A percentile compares a stretch with the other conserved stretches of the same genome.
Evolutionary conservation across 2,113 vertebrate genomes (phyloP).

Genomic region (Tetrax tetrax): DNA sequence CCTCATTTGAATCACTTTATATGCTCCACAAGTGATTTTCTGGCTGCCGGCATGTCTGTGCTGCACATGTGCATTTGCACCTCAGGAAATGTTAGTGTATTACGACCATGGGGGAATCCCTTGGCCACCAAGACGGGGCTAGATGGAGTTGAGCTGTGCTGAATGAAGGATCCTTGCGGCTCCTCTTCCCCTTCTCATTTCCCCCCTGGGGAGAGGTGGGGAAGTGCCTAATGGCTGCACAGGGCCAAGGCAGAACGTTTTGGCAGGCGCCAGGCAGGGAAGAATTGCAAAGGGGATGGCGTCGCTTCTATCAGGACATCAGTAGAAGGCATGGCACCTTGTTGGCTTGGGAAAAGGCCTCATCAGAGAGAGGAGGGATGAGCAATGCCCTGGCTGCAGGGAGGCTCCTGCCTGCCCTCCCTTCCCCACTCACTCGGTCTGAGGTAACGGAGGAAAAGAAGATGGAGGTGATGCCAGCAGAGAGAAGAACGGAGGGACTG

Average conservation of each 20-base stretch:
- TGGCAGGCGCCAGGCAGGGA: rapidly evolving
- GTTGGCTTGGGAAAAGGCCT: not conserved
- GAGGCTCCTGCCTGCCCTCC: rapidly evolving
- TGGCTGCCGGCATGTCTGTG: not conserved
- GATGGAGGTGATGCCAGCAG: not conserved
- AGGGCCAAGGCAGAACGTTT: rapidly evolving
- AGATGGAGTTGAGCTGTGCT: not conserved
- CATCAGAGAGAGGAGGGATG: not conserved
- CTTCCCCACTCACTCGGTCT: not conserved
- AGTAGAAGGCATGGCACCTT: not conserved
- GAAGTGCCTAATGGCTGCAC: not conserved
- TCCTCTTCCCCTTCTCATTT: not conserved
- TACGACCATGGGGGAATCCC: rapidly evolving
- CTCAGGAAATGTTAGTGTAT: not conserved
- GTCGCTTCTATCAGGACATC: not conserved
- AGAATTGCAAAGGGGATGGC: not conserved
- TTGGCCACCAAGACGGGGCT: not conserved
- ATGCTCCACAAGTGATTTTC: not conserved
- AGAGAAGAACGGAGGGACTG: not conserved
- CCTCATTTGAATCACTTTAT: not conserved
- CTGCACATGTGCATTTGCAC: not conserved
- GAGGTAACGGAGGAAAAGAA: not conserved
- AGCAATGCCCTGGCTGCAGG: not conserved
- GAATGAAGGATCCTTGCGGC: not conserved
- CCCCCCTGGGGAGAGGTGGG: not conserved